Percentiles rank a stretch among this genome's conserved stretches.
Evolutionary conservation across 2,888 invertebrate species (phyloP).

Genomic region (Mylabris sibirica): DNA sequence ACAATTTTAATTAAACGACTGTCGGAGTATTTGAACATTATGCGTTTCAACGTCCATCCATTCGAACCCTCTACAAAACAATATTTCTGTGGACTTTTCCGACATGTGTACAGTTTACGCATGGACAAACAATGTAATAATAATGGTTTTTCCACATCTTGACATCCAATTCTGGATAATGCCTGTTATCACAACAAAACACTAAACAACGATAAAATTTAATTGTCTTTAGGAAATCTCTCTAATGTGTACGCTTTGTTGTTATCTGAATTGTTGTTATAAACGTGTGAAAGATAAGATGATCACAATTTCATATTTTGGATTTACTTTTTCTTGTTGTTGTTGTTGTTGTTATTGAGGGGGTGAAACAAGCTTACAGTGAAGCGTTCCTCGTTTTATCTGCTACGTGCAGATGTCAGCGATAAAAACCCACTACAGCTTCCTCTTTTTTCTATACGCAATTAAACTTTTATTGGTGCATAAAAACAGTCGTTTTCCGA

Average conservation of each 20-base stretch:
- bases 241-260: not conserved
- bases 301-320: not conserved
- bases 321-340: not conserved
- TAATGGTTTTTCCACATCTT: conserved; percentile 1
- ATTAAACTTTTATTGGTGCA: conserved; percentile 51
- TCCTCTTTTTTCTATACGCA: conserved; percentile 43
- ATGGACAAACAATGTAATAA: conserved; percentile 36
- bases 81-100: conserved; percentile 35
- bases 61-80: not conserved
- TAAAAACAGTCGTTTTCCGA: conserved; percentile 46
- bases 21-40: conserved; percentile 34
- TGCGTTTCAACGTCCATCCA: conserved; percentile 22
- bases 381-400: conserved; percentile 38
- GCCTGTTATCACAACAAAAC: not conserved
- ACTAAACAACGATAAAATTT: not conserved
- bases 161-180: not conserved
- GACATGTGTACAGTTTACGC: conserved; percentile 40
- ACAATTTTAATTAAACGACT: conserved; percentile 47
- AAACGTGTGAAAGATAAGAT: not conserved
- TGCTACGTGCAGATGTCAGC: conserved; percentile 48
- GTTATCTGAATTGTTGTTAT: not conserved
- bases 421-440: conserved; percentile 31
- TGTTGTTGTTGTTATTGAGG: not conserved
- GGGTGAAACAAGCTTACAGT: not conserved
- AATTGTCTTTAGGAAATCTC: not conserved